Percentiles rank a stretch among this genome's conserved stretches.
Conservation (phyloP, 2,113 vertebrate genomes). For the Periophthalmus modestus region DNA sequence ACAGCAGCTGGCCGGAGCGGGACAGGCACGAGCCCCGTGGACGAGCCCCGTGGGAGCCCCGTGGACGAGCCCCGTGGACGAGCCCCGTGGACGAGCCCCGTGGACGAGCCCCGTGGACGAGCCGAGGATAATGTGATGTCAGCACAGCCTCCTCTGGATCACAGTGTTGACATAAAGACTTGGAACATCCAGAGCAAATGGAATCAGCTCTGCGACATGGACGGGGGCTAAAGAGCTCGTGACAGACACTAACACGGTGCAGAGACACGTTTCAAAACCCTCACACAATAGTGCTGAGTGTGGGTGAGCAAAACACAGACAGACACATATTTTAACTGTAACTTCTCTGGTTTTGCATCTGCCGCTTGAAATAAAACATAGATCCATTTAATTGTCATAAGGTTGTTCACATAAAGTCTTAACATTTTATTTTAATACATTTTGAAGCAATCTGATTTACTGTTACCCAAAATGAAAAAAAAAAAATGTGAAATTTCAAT, state of each 20-base stretch:
- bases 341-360: no score
- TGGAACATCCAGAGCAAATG: neutral
- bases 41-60: neutral
- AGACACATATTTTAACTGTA: no score
- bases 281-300: no score
- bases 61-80: neutral
- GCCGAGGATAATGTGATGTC: neutral
- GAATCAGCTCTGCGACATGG: neutral
- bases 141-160: slow-evolving; percentile 2
- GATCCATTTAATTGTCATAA: no score
- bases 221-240: neutral
- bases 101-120: neutral
- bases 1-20: slow-evolving; percentile 2
- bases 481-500: no score
- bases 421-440: no score
- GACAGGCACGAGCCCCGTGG: neutral
- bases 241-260: neutral
- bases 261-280: neutral
- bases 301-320: neutral
- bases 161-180: neutral
- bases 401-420: no score
- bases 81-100: neutral
- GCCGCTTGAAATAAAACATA: no score
- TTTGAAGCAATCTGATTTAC: no score
- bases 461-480: no score